Base-by-base conservation (phyloP, 2,797 vertebrate species). In the Phataginus tricuspis region DNA sequence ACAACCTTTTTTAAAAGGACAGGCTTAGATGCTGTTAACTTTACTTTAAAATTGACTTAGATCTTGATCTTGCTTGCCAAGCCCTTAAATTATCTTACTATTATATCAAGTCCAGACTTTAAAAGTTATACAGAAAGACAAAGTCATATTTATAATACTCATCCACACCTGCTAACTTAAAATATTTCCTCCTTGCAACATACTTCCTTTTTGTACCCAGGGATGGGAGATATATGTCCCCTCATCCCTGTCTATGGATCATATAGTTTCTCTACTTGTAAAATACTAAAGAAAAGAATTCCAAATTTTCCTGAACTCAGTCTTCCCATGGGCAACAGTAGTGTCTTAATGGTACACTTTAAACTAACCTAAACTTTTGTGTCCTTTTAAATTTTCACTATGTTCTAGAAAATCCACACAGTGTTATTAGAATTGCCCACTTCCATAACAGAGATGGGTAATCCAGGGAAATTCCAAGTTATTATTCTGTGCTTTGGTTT, bases 11-110 rank as follows among this genome's bases (percentile, higher is more conserved):
- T 84, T 90, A 83, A 84, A 85, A 64, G 77, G 21, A 78, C 39
- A 68, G 7, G 64, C 84, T 94, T 89, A 97, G 86, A 68, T 90
- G 57, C 74, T 96, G 74, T 90, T 57, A 75, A 82, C 37, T 92
- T 72, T 91, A 88, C 77, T 96, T 13, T 85, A 57, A 93, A 85
- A 74, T 11, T 85, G 75, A 66, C 63, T 86, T 61, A 79, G 71
- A 25, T 13, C 23, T 95, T 92, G 49, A 86, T 96, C 2, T 95
- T 86, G 5, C 4, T 90, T 61, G 39, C 19, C 75, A 74, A 51
- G 59, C 64, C 51, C 63, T 27, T 94, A 89, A 97, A 91, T 75
- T 42, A 86, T 51, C 51, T 95, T 96, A 86, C 34, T 29, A 19
- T 90, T 96, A 29, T 23, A 34, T 10, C 14, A 7, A 89, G 37